Evolutionary conservation across 2,113 vertebrate species (phyloP), one percentile per base, ranked within the genome.

Genomic region (Aspiorhynchus laticeps): DNA sequence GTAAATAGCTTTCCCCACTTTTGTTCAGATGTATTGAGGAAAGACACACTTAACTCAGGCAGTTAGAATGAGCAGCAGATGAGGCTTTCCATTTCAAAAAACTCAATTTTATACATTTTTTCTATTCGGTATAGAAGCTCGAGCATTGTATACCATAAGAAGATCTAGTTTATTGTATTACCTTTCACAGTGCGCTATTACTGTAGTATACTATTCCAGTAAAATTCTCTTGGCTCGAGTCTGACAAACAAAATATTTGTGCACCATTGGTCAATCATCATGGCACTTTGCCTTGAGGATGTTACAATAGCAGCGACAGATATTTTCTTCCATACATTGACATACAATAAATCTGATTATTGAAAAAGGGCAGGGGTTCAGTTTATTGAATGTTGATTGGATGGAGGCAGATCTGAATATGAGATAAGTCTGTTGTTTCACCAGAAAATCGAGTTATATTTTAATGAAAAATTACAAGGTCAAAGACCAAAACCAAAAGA

Each of bases 1-100:
- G 10, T 17, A 65, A 81, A 81, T 81, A 14, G 38, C 79, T 65
- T 81, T 63, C 31, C 77, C 11, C 53, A 80, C n/a, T 61, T 80
- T 38, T n/a, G 11, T 33, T 38, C 31, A 80, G 21, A 38, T 21
- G 28, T 12, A 17, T 41, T 46, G n/a, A 28, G 15, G 3, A 65
- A 81, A 46, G 2, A 81, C 59, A 17, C 79, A 81, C 28, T 59
- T 80, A 56, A 80, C 21, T 46, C n/a, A 17, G 9, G 73, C 48
- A 53, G 26, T 53, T 78, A 33, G 43, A 14, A 77, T 51, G 24
- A 46, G 75, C 41, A 77, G 41, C 43, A 51, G 76, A 78, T 78
- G 76, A 53, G 75, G n/a, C 46, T 31, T 76, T 76, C 14, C 38
- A 28, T 76, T 28, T 75, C 10, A 24, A 38, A 36, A 14, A 65